phyloP scores from a whole-genome alignment of 2,888 invertebrate species.

The Acleris sparsana region DNA sequence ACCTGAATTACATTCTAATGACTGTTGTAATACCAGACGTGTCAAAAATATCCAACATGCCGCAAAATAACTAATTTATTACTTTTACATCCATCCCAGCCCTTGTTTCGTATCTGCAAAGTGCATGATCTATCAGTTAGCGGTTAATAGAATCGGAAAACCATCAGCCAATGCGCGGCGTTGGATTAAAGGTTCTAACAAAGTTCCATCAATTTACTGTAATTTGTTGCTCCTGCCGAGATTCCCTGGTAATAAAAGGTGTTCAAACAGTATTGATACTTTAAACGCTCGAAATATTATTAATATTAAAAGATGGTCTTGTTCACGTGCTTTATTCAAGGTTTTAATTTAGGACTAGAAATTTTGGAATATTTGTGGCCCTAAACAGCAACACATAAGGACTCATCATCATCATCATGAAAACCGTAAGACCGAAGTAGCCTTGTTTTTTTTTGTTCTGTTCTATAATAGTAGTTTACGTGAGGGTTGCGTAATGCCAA shows the following conservation, averaged over 20 bases:
- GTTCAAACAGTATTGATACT: neutral
- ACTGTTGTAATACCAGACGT: too few species aligned
- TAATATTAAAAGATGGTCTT: neutral
- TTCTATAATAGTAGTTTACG: too few species aligned
- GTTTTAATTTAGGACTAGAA: too few species aligned
- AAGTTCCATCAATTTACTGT: conserved; percentile 36
- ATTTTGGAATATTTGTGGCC: too few species aligned
- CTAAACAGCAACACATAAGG: too few species aligned
- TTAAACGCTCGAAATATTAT: neutral
- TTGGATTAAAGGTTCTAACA: conserved; percentile 36
- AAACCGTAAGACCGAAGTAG: too few species aligned
- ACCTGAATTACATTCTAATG: too few species aligned
- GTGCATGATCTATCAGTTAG: conserved; percentile 27
- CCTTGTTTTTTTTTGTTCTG: too few species aligned
- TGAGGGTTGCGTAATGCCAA: too few species aligned
- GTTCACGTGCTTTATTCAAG: too few species aligned
- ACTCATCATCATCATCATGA: too few species aligned
- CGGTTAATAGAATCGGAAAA: conserved; percentile 37
- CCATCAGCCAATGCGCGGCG: conserved; percentile 36
- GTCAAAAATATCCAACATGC: too few species aligned
- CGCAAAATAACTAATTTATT: neutral
- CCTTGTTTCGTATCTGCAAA: conserved; percentile 9
- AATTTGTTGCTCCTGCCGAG: conserved; percentile 32
- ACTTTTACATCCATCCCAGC: neutral
- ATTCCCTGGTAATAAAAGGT: conserved; percentile 24